A percentile compares a stretch with the other conserved stretches of the same genome.
phyloP scores from a whole-genome alignment of 2,113 vertebrate genomes.

The Toxotes jaculatrix region DNA sequence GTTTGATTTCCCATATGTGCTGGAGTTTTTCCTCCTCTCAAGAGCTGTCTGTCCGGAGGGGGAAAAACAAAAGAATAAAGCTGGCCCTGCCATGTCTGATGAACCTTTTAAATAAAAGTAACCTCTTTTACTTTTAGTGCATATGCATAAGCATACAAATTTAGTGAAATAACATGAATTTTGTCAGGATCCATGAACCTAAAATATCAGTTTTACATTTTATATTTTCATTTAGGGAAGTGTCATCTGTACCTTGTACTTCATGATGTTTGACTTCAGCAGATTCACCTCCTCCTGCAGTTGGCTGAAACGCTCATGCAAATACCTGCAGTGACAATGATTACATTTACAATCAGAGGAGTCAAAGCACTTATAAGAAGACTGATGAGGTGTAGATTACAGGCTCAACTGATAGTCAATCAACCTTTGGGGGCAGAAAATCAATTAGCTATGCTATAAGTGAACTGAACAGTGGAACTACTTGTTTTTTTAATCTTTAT shows the following conservation, averaged over 20 bases:
- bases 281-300: conserved; percentile 95
- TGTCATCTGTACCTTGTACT: conserved; percentile 88
- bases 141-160: not conserved
- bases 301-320: conserved; percentile 95
- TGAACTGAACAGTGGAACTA: no score
- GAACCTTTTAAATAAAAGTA: not conserved
- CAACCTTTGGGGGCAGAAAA: no score
- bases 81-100: not conserved
- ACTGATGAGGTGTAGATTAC: not conserved
- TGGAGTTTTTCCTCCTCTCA: conserved; percentile 92
- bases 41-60: conserved; percentile 88
- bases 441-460: no score
- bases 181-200: not conserved
- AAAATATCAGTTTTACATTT: not conserved
- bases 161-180: not conserved
- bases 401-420: not conserved
- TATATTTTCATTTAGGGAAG: not conserved
- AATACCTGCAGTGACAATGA: conserved; percentile 81
- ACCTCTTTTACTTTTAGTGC: not conserved
- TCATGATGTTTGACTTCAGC: conserved; percentile 94
- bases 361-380: not conserved
- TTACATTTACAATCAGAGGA: not conserved
- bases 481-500: no score
- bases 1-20: conserved; percentile 85
- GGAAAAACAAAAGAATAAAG: not conserved